Conservation (phyloP, 2,888 invertebrate species). For the Apotomis capreana region DNA sequence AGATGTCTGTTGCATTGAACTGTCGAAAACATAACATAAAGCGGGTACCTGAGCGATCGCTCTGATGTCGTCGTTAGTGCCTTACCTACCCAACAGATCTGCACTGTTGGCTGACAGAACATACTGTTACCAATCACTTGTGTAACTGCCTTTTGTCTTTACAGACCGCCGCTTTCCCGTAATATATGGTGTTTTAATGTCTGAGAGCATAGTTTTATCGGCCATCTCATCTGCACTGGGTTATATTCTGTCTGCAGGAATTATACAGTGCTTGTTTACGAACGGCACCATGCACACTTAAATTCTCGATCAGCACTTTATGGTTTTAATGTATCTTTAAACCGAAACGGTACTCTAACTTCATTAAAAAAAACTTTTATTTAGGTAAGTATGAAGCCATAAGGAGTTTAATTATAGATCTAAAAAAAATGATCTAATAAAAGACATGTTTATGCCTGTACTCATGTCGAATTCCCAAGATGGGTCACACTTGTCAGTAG, state of each 20-base stretch:
- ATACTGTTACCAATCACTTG: conserved; percentile 42
- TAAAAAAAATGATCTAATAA: background rate
- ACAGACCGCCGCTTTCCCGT: conserved; percentile 36
- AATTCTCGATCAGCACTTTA: background rate
- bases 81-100: conserved; percentile 33
- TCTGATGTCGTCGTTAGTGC: conserved; percentile 49
- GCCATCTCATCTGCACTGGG: conserved; percentile 9
- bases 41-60: conserved; percentile 61
- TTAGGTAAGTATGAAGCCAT: background rate
- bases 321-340: background rate
- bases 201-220: conserved; percentile 17
- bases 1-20: conserved; percentile 68
- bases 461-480: conserved; percentile 46
- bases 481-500: conserved; percentile 60
- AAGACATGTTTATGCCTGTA: background rate
- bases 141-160: conserved; percentile 45
- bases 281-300: background rate
- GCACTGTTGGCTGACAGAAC: conserved; percentile 42
- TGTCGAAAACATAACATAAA: conserved; percentile 58
- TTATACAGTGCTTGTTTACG: background rate
- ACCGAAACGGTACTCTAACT: background rate
- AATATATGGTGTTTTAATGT: conserved; percentile 32
- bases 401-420: background rate
- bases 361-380: background rate
- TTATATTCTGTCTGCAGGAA: background rate